These are phyloP conservation scores for Nineta flava DNA, from an alignment of 2,888 invertebrate genomes.

Conservation along the genomic window DNA sequence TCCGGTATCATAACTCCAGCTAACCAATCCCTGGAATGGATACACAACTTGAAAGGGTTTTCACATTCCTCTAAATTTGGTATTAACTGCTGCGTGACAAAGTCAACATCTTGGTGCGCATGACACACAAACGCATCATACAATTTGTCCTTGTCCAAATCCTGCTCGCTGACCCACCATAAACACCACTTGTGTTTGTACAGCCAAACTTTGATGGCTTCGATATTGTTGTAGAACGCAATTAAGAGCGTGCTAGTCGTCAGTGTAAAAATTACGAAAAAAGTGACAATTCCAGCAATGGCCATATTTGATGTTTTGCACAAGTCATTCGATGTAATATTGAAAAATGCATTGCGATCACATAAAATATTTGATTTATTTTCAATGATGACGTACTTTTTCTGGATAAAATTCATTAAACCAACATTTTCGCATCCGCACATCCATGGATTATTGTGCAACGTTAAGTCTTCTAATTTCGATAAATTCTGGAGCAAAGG, in stretches of 20 bases:
- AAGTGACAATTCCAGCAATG: slow-evolving; percentile 25
- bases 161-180: slow-evolving; percentile 28
- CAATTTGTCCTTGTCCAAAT: slow-evolving; percentile 38
- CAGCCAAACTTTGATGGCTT: slow-evolving; percentile 18
- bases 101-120: too few relatives aligned
- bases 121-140: slow-evolving; percentile 66
- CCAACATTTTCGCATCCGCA: too few relatives aligned
- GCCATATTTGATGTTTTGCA: slow-evolving; percentile 23
- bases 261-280: slow-evolving; percentile 30
- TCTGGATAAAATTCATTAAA: too few relatives aligned
- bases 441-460: too few relatives aligned
- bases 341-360: slow-evolving; percentile 15
- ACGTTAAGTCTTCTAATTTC: too few relatives aligned
- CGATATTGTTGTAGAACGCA: slow-evolving; percentile 35
- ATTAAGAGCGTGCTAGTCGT: slow-evolving; percentile 24
- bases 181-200: slow-evolving; percentile 41
- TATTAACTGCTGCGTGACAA: slow-evolving; percentile 32
- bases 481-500: too few relatives aligned
- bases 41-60: slow-evolving; percentile 47
- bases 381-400: too few relatives aligned
- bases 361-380: too few relatives aligned
- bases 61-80: slow-evolving; percentile 47
- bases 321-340: slow-evolving; percentile 25
- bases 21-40: slow-evolving; percentile 59
- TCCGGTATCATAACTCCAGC: slow-evolving; percentile 57